Evolutionary conservation across 2,797 vertebrate species (phyloP), one percentile per base, ranked within the genome.

Genomic region (Sparus aurata): DNA sequence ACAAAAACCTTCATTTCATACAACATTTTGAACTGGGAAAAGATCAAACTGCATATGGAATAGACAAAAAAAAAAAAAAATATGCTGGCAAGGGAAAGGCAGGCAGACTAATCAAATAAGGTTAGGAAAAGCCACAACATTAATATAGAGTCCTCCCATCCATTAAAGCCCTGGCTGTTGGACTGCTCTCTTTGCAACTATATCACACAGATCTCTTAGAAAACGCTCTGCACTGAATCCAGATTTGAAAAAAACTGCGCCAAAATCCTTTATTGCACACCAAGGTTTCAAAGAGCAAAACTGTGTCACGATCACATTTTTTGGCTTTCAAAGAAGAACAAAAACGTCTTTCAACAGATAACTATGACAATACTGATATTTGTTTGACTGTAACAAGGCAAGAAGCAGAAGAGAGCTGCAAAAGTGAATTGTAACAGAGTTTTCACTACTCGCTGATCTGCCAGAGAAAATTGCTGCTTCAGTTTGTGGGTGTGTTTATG

Each of bases 401-500:
- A 84, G 57, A 64, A 67, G 74, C 57, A 72, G 74, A 86, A 73
- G 57, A 89, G 87, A 80, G 81, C 79, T 84, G 68, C 80, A 90
- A 91, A 89, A 87, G 82, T 81, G 77, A 91, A 92, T 87, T 13
- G 22, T 89, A 75, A 88, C 77, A 89, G 82, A 87, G 82, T 88
- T 85, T 89, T 92, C 81, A 90, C 77, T 82, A 76, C 87, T 91
- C 85, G 82, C 63, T 88, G 82, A 81, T 90, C 86, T 92, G 93
- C 93, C 93, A 94, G 86, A 92, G 91, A 91, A 94, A 94, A 95
- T 91, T 94, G 94, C 94, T 93, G 91, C 92, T 94, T 95, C 92
- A 94, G 93, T 94, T 93, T 94, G 94, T 93, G 94, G 93, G 93
- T 95, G 92, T 93, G 93, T 94, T 95, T 93, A 90, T 94, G 94